These are phyloP conservation scores for Petroica traversi DNA, from an alignment of 2,113 vertebrate genomes.

Conservation along the genomic window DNA sequence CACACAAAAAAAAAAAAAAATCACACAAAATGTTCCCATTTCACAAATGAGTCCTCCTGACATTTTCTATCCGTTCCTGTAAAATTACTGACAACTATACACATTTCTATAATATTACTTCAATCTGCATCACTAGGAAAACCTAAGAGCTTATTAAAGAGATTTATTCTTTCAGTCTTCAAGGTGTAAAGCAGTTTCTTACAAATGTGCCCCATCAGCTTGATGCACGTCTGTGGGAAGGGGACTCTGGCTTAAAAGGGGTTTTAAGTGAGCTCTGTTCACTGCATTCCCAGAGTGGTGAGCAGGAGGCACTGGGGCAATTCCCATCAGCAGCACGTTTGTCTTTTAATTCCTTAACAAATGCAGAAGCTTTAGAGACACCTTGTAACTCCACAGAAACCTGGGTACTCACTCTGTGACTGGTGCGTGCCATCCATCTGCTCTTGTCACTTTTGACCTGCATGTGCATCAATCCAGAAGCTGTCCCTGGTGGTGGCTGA, in stretches of 20 bases:
- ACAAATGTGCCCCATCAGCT: slow-evolving; percentile 24
- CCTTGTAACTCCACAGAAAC: neutral
- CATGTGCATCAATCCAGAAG: neutral
- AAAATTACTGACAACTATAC: slow-evolving; percentile 66
- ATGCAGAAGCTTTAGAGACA: neutral
- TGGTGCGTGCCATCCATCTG: neutral
- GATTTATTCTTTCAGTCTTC: slow-evolving; percentile 59
- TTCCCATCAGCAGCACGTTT: neutral
- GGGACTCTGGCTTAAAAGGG: neutral
- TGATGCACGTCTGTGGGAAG: neutral
- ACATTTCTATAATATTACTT: slow-evolving; percentile 66
- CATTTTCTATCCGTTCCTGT: slow-evolving; percentile 22
- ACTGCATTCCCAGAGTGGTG: neutral
- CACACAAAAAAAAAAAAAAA: neutral
- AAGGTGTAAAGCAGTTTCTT: slow-evolving; percentile 45
- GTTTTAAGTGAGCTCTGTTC: neutral
- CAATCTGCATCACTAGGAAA: slow-evolving; percentile 52
- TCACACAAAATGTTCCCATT: slow-evolving; percentile 12
- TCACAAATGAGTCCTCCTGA: slow-evolving; percentile 44
- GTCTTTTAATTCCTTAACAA: neutral
- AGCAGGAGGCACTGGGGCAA: neutral
- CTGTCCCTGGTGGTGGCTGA: neutral
- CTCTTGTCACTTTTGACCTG: neutral
- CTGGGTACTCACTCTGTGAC: neutral
- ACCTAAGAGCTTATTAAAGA: slow-evolving; percentile 63